Evolutionary conservation across 2,888 invertebrate genomes (phyloP).

Genomic region (Phrixothrix hirtus): DNA sequence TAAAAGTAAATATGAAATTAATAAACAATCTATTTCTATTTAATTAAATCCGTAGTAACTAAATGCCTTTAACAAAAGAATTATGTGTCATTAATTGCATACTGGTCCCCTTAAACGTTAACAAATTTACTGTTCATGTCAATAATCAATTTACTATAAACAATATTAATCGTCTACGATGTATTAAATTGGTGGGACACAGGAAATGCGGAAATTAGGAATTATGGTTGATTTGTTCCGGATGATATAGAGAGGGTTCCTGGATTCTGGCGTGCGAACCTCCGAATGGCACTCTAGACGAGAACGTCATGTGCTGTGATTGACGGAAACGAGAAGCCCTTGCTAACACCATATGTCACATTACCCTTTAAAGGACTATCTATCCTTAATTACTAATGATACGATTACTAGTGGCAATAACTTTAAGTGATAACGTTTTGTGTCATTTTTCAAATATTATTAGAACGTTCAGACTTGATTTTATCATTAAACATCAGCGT

Average conservation of each 20-base stretch:
- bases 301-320: conserved; percentile 47
- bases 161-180: conserved; percentile 20
- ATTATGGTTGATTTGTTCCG: conserved; percentile 42
- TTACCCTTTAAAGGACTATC: background rate
- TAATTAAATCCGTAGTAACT: too few species aligned
- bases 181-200: conserved; percentile 20
- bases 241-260: conserved; percentile 35
- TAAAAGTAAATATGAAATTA: too few species aligned
- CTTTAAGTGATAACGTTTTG: too few species aligned
- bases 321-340: conserved; percentile 52
- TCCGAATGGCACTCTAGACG: conserved; percentile 32
- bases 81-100: too few species aligned
- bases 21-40: too few species aligned
- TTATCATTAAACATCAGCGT: too few species aligned
- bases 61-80: too few species aligned
- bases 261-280: conserved; percentile 39
- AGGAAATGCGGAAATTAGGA: conserved; percentile 40
- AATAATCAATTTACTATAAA: conserved; percentile 25
- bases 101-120: conserved; percentile 1
- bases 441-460: too few species aligned
- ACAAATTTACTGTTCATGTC: conserved; percentile 15
- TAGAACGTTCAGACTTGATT: too few species aligned
- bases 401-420: background rate
- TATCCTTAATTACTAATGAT: conserved; percentile 6
- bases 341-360: conserved; percentile 24